These are phyloP conservation scores for Microtus pennsylvanicus DNA, from an alignment of 2,113 vertebrate species.

Conservation along the genomic window DNA sequence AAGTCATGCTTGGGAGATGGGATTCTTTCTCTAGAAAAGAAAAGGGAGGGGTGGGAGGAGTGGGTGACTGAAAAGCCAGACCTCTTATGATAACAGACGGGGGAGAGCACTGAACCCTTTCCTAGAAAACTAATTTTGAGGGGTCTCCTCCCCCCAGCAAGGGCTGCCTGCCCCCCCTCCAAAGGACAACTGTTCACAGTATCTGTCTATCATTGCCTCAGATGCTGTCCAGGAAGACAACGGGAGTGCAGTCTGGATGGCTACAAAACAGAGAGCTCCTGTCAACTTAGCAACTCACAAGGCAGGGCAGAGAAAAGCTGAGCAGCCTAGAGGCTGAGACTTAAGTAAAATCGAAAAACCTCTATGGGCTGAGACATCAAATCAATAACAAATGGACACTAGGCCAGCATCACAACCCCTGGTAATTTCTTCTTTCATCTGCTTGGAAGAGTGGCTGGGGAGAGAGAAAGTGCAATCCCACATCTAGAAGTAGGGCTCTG, in stretches of 20 bases:
- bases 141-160: conserved; percentile 61
- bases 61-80: conserved; percentile 21
- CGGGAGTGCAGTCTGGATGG: conserved; percentile 24
- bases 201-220: conserved; percentile 81
- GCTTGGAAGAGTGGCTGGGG: background rate
- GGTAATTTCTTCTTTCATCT: background rate
- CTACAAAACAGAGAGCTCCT: conserved; percentile 53
- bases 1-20: conserved; percentile 17
- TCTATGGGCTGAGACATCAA: conserved; percentile 10
- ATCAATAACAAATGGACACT: background rate
- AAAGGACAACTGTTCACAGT: conserved; percentile 83
- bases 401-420: background rate
- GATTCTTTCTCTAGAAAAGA: conserved; percentile 13
- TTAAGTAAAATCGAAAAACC: conserved; percentile 59
- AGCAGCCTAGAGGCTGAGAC: conserved; percentile 9
- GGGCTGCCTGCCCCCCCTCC: conserved; percentile 55
- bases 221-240: conserved; percentile 85
- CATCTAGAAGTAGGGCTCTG: background rate
- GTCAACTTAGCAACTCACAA: conserved; percentile 52
- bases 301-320: conserved; percentile 52
- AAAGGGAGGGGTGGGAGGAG: background rate
- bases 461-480: background rate
- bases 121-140: conserved; percentile 78
- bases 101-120: conserved; percentile 15
- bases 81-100: background rate